A percentile compares a stretch with the other conserved stretches of the same genome.
phyloP scores from a whole-genome alignment of 2,797 vertebrate genomes.

The Myotis daubentonii region DNA sequence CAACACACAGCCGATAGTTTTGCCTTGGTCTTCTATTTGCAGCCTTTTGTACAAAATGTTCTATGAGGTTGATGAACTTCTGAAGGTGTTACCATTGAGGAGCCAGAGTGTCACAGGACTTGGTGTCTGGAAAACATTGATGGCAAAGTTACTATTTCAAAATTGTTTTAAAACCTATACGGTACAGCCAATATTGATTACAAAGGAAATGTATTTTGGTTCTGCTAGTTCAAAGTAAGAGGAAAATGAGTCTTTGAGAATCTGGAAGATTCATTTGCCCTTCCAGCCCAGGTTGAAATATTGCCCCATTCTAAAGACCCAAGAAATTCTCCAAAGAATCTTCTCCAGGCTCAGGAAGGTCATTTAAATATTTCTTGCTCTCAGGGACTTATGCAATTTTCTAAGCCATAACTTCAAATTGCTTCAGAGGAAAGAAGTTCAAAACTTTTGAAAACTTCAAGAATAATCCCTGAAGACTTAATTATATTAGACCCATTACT shows the following conservation, averaged over 20 bases:
- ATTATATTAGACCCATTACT: constrained; percentile 56
- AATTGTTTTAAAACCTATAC: neutral
- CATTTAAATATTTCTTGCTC: constrained; percentile 64
- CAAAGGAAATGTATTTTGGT: neutral
- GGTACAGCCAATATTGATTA: neutral
- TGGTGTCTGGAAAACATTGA: constrained; percentile 37
- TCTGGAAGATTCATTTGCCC: neutral
- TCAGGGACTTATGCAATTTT: constrained; percentile 18
- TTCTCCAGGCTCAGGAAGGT: neutral
- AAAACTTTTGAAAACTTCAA: constrained; percentile 65
- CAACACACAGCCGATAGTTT: neutral
- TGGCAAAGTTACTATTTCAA: neutral
- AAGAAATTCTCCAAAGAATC: constrained; percentile 51
- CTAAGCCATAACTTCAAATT: constrained; percentile 59
- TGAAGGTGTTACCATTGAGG: neutral
- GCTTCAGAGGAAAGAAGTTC: neutral
- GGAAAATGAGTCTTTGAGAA: neutral
- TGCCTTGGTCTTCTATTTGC: constrained; percentile 38
- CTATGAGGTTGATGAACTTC: neutral
- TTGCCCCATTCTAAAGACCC: neutral
- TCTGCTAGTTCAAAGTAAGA: neutral
- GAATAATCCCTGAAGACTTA: constrained; percentile 68
- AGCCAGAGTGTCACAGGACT: neutral
- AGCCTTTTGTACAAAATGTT: neutral
- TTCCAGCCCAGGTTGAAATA: neutral